Percentiles rank a stretch among this genome's conserved stretches.
phyloP scores from a whole-genome alignment of 1,140 invertebrate species.

The Lanistes nyassanus region DNA sequence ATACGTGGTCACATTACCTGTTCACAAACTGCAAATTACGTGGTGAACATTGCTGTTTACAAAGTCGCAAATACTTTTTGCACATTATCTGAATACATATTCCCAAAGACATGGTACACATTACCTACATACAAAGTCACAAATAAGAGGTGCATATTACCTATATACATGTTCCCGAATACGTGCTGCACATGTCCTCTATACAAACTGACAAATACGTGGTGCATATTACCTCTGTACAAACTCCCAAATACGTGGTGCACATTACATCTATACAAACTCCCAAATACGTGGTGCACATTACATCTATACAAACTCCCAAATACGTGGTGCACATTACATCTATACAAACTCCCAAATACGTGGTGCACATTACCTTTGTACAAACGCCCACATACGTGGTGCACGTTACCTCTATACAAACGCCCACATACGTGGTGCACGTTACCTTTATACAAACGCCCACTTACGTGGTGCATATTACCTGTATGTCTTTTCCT shows the following conservation, averaged over 20 bases:
- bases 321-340: no score
- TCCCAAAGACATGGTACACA: no score
- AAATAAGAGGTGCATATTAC: no score
- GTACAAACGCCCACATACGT: not conserved
- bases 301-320: no score
- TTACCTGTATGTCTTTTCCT: not conserved
- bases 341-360: no score
- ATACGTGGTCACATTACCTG: not conserved
- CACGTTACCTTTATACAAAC: not conserved
- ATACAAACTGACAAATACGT: no score
- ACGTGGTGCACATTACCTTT: not conserved
- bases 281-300: no score
- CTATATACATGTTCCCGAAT: no score
- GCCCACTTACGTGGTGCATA: not conserved
- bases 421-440: not conserved
- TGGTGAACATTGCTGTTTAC: not conserved
- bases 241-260: not conserved
- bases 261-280: no score
- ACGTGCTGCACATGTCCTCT: no score
- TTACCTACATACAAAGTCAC: no score
- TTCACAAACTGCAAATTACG: not conserved
- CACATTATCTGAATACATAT: not conserved
- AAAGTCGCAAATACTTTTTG: not conserved
- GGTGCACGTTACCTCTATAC: not conserved
- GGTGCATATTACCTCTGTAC: no score